These are phyloP conservation scores for Heliornis fulica DNA, from an alignment of 2,113 vertebrate species.

Conservation along the genomic window DNA sequence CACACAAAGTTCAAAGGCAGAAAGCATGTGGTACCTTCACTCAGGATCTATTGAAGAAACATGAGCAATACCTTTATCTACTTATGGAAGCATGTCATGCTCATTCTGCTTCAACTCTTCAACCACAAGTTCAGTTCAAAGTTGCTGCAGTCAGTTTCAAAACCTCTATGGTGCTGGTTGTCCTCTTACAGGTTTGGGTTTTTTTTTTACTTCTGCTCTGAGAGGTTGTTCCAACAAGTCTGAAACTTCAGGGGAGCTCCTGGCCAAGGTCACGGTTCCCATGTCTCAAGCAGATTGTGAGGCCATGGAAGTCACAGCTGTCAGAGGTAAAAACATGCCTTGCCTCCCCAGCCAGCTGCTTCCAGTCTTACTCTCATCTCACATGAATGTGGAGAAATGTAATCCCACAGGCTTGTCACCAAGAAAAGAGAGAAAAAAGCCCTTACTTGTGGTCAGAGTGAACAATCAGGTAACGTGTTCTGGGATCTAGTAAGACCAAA, in stretches of 20 bases:
- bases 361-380: not conserved
- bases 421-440: not conserved
- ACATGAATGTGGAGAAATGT: not conserved
- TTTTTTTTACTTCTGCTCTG: not conserved
- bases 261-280: not conserved
- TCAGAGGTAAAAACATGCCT: not conserved
- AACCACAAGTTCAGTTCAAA: not conserved
- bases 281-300: accelerated
- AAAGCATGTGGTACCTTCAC: not conserved
- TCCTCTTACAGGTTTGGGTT: no score
- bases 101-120: not conserved
- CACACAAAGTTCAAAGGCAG: not conserved
- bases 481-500: not conserved
- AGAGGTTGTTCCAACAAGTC: not conserved
- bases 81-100: accelerated
- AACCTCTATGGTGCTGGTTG: not conserved
- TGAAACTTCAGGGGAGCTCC: not conserved
- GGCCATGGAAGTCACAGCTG: accelerated
- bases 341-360: not conserved
- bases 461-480: not conserved
- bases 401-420: not conserved
- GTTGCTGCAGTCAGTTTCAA: not conserved
- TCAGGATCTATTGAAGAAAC: not conserved
- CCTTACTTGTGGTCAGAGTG: not conserved
- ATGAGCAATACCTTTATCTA: not conserved